Base-by-base conservation (phyloP, 1,140 invertebrate genomes). In the Drosophila malerkotliana region DNA sequence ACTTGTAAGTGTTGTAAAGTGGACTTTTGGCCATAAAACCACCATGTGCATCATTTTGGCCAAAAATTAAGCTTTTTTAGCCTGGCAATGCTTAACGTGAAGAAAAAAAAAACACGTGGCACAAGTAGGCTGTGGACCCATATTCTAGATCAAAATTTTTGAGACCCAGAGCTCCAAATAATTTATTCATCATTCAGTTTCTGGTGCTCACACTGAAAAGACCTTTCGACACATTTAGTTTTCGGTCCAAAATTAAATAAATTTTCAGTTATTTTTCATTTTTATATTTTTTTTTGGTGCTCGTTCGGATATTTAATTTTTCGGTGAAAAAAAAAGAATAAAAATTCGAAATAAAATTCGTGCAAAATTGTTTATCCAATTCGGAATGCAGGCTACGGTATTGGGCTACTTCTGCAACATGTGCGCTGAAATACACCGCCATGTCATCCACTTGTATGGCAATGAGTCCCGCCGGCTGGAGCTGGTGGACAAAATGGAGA, bases 401-500 rank as follows among this genome's bases (percentile, higher is more conserved):
- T 3, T 37, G 3, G 34, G 34, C 34, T 37, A n/a, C 34, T 3
- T 37, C 10, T 37, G 34, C 10, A 10, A 37, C 3, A 12, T 56
- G 1, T 60, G 58, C 32, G 4, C 2, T 6, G 3, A 41, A 0
- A 4, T n/a, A 0, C n/a, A 34, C 10, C 18, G 32, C 3, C 0
- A 4, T 12, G 44, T 51, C 4, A 37, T 51, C 14, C 24, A 8
- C 1, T 10, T 62, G 9, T 54, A 12, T 14, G 59, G 59, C 0
- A 3, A 54, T 1, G 9, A 5, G 1, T 47, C 30, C 2, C 45
- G 10, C 1, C 18, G 3, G 4, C 34, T 60, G 21, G n/a, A 39
- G n/a, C 24, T 60, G 10, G 24, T 51, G 8, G 47, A 60, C 4
- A 60, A 51, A 7, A 7, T 60, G 21, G 14, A 39, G 1, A n/a